A percentile compares a stretch with the other conserved stretches of the same genome.
These are phyloP conservation scores for Solea senegalensis DNA, from an alignment of 2,113 vertebrate species.

Conservation along the genomic window DNA sequence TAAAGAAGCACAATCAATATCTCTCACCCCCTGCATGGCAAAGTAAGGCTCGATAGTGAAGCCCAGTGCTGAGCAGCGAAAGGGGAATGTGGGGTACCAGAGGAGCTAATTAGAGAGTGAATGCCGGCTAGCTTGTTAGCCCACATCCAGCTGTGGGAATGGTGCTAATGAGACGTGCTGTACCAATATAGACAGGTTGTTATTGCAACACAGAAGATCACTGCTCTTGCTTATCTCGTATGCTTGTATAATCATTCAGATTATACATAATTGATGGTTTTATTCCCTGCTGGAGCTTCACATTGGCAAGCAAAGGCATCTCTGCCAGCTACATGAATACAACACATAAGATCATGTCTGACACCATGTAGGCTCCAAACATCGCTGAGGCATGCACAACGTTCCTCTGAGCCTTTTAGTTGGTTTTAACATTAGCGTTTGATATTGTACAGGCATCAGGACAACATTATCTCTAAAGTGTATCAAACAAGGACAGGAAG, in stretches of 20 bases:
- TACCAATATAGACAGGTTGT: constrained; percentile 63
- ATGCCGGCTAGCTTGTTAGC: constrained; percentile 68
- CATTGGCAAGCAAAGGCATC: constrained; percentile 43
- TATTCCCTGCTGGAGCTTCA: constrained; percentile 55
- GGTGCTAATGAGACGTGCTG: constrained; percentile 71
- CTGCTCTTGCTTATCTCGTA: constrained; percentile 61
- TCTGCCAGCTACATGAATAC: constrained; percentile 44
- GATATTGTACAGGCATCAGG: too few relatives aligned
- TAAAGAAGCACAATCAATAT: constrained; percentile 76
- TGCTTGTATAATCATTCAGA: constrained; percentile 72
- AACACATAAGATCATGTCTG: constrained; percentile 62
- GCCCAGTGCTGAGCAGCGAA: constrained; percentile 46
- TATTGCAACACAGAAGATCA: constrained; percentile 69
- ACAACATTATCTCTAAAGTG: background rate
- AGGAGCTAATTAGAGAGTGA: constrained; percentile 76
- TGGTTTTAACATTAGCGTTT: too few relatives aligned
- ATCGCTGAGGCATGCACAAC: constrained; percentile 37
- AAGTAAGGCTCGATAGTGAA: constrained; percentile 47
- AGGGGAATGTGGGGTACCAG: constrained; percentile 64
- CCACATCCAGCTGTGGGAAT: constrained; percentile 71
- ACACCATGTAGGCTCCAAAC: constrained; percentile 39
- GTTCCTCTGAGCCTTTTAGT: constrained; percentile 3
- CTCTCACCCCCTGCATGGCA: constrained; percentile 55
- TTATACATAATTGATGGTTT: constrained; percentile 71
- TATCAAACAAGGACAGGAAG: background rate